Percentiles rank a stretch among this genome's conserved stretches.
These are phyloP conservation scores for Coturnix japonica DNA, from an alignment of 2,113 vertebrate species.

Conservation along the genomic window DNA sequence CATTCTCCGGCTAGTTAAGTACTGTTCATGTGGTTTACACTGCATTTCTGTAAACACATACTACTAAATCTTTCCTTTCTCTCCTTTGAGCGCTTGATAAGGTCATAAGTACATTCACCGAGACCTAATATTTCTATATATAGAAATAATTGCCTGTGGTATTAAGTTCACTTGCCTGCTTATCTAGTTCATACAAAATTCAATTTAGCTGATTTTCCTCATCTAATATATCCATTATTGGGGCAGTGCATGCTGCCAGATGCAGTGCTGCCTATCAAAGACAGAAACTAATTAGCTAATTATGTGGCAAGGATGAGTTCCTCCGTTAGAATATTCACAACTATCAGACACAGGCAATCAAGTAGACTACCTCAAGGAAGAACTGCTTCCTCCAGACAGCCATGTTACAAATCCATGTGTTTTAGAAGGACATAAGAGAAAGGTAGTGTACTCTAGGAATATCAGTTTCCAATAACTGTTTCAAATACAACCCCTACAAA, in stretches of 20 bases:
- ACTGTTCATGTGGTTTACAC: neutral
- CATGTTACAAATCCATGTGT: neutral
- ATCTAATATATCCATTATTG: slow-evolving; percentile 41
- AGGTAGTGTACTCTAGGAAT: neutral
- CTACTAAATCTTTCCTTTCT: neutral
- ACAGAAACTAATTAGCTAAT: slow-evolving; percentile 45
- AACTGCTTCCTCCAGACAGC: neutral
- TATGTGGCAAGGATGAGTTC: neutral
- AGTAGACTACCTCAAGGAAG: neutral
- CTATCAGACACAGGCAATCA: neutral
- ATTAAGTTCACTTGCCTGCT: slow-evolving; percentile 56
- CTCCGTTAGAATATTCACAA: neutral
- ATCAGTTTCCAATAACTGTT: neutral
- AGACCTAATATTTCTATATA: slow-evolving; percentile 61
- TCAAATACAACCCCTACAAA: neutral
- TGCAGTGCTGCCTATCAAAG: slow-evolving; percentile 36
- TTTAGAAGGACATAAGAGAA: neutral
- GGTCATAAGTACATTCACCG: slow-evolving; percentile 29
- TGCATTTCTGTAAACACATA: neutral
- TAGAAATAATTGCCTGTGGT: slow-evolving; percentile 63
- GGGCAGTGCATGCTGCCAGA: neutral
- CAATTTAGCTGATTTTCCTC: slow-evolving; percentile 61
- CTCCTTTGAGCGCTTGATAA: neutral
- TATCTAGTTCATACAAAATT: slow-evolving; percentile 67
- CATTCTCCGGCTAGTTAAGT: neutral